phyloP scores from a whole-genome alignment of 2,888 invertebrate species.

The Lasioglossum marginatum region DNA sequence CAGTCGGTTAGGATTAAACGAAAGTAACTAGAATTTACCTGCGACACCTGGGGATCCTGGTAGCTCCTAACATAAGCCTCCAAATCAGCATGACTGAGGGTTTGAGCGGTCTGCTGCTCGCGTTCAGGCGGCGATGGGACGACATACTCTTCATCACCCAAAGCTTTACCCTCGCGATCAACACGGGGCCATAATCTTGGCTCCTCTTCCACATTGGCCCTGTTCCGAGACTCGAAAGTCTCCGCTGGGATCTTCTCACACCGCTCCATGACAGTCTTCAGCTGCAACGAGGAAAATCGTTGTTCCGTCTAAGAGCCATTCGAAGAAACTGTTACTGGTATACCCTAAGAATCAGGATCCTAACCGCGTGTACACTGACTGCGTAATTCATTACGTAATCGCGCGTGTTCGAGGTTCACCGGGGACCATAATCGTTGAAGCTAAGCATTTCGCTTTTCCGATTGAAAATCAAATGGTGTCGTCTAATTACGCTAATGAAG shows the following conservation, averaged over 20 bases:
- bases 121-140: conserved; percentile 90
- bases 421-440: conserved; percentile 28
- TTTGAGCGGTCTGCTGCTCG: conserved; percentile 84
- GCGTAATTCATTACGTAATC: conserved; percentile 42
- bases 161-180: conserved; percentile 88
- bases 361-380: neutral
- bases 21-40: conserved; percentile 67
- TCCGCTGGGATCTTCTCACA: conserved; percentile 88
- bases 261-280: conserved; percentile 90
- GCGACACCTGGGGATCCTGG: conserved; percentile 84
- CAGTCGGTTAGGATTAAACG: neutral
- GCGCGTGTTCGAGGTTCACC: neutral
- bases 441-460: conserved; percentile 10
- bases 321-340: conserved; percentile 15
- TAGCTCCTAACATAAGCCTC: conserved; percentile 90
- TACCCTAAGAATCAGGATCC: neutral
- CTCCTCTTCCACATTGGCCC: conserved; percentile 82
- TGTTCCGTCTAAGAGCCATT: conserved; percentile 33
- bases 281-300: conserved; percentile 84
- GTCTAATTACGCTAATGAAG: conserved; percentile 57
- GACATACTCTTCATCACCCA: conserved; percentile 88
- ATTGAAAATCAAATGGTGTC: conserved; percentile 40
- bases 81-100: conserved; percentile 88
- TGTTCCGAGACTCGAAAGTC: conserved; percentile 85
- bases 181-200: conserved; percentile 86